Percentiles rank a stretch among this genome's conserved stretches.
These are phyloP conservation scores for Mya arenaria DNA, from an alignment of 1,140 invertebrate species.

Conservation along the genomic window DNA sequence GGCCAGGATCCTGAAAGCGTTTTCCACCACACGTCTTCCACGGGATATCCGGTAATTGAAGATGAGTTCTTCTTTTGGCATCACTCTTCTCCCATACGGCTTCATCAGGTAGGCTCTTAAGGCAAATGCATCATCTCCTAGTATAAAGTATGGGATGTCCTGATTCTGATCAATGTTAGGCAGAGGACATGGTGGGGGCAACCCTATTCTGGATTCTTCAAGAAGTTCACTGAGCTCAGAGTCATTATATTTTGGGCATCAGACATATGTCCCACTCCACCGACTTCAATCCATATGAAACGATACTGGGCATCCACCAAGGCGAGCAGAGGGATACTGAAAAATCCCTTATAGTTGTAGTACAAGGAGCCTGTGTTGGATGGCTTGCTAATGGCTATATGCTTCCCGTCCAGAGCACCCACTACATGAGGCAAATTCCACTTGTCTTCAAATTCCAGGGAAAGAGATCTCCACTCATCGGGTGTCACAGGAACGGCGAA, in stretches of 20 bases:
- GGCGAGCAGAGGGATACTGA: slow-evolving; percentile 73
- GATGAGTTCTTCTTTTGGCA: not conserved
- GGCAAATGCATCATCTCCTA: not conserved
- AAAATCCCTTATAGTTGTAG: slow-evolving; percentile 71
- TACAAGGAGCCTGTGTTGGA: slow-evolving; percentile 57
- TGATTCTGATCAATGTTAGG: not conserved
- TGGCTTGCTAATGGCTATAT: too few relatives aligned
- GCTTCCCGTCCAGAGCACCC: slow-evolving; percentile 80
- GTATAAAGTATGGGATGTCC: slow-evolving; percentile 63
- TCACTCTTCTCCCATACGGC: not conserved
- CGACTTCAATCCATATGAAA: slow-evolving; percentile 77
- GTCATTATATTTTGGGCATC: slow-evolving; percentile 74
- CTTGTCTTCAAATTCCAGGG: slow-evolving; percentile 68
- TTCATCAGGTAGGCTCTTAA: slow-evolving; percentile 1
- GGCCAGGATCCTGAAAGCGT: slow-evolving; percentile 22
- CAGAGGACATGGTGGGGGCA: not conserved
- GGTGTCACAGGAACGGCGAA: not conserved
- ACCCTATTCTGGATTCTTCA: not conserved
- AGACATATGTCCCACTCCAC: slow-evolving; percentile 71
- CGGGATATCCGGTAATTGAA: not conserved
- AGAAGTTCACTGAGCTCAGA: not conserved
- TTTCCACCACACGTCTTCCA: slow-evolving; percentile 3
- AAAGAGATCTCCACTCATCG: slow-evolving; percentile 50
- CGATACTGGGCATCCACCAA: slow-evolving; percentile 78
- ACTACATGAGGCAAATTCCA: slow-evolving; percentile 80